These are phyloP conservation scores for Macrotis lagotis DNA, from an alignment of 2,113 vertebrate genomes.

Conservation along the genomic window DNA sequence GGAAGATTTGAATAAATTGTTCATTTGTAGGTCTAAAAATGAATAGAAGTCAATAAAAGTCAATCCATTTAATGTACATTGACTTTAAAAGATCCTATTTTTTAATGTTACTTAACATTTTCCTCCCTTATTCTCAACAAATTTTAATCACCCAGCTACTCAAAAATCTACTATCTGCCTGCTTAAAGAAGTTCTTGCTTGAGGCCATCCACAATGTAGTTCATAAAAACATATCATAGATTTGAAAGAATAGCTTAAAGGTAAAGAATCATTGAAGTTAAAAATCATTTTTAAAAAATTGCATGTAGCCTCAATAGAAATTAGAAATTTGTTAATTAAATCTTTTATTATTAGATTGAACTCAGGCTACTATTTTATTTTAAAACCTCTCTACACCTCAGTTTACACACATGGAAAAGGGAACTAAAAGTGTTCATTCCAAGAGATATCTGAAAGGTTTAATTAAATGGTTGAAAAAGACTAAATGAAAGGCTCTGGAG, in stretches of 20 bases:
- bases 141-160: conserved; percentile 14
- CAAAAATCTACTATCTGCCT: conserved; percentile 41
- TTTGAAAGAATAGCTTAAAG: conserved; percentile 47
- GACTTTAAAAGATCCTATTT: conserved; percentile 7
- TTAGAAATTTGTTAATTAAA: conserved; percentile 43
- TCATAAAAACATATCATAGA: conserved; percentile 14
- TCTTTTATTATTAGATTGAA: conserved; percentile 13
- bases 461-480: conserved; percentile 32
- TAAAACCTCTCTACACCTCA: conserved; percentile 34
- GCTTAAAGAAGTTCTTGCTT: conserved; percentile 40
- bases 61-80: neutral
- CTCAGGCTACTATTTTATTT: conserved; percentile 25
- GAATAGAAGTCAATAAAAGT: neutral
- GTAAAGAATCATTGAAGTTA: neutral
- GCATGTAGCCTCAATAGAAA: conserved; percentile 35
- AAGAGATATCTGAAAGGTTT: conserved; percentile 38
- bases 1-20: neutral
- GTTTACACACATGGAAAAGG: conserved; percentile 15
- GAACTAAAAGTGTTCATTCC: conserved; percentile 36
- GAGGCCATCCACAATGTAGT: conserved; percentile 53
- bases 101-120: conserved; percentile 4
- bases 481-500: conserved; percentile 10
- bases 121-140: conserved; percentile 32
- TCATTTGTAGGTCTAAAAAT: neutral
- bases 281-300: conserved; percentile 37